These are phyloP conservation scores for Microctenopoma lineatum DNA, from an alignment of 2,797 vertebrate species.

Conservation along the genomic window DNA sequence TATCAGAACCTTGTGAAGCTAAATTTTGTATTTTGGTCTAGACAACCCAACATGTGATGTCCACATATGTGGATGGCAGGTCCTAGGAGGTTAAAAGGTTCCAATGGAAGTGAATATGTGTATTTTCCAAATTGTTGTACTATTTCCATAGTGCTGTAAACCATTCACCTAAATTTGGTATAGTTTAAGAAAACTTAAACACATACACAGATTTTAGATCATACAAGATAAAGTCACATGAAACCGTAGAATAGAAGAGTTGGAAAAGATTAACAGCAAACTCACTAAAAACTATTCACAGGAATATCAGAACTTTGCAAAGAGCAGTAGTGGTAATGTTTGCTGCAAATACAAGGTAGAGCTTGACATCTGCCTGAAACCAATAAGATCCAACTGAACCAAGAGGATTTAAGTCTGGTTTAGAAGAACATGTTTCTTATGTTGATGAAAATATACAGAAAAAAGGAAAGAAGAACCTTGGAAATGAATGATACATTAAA, in stretches of 20 bases:
- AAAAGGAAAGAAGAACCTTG: neutral
- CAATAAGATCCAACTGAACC: constrained; percentile 39
- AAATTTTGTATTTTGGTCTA: too few species aligned
- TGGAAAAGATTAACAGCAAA: constrained; percentile 10
- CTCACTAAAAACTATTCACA: constrained; percentile 41
- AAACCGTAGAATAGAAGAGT: constrained; percentile 15
- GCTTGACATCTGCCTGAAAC: constrained; percentile 74
- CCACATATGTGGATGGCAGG: too few species aligned
- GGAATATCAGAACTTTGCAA: constrained; percentile 23
- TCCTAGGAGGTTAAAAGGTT: too few species aligned
- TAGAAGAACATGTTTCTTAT: neutral
- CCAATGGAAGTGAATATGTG: neutral
- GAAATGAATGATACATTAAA: neutral
- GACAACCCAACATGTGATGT: too few species aligned
- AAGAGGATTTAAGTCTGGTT: constrained; percentile 12
- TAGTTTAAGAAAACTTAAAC: too few species aligned
- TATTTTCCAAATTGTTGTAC: neutral
- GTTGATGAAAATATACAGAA: neutral
- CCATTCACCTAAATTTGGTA: neutral
- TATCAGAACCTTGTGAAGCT: too few species aligned
- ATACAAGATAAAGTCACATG: constrained; percentile 67
- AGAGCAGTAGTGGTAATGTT: constrained; percentile 15
- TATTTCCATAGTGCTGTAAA: too few species aligned
- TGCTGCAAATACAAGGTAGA: constrained; percentile 44
- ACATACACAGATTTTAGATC: neutral